Conservation (phyloP, 1,140 invertebrate species). For the Aethina tumida region DNA sequence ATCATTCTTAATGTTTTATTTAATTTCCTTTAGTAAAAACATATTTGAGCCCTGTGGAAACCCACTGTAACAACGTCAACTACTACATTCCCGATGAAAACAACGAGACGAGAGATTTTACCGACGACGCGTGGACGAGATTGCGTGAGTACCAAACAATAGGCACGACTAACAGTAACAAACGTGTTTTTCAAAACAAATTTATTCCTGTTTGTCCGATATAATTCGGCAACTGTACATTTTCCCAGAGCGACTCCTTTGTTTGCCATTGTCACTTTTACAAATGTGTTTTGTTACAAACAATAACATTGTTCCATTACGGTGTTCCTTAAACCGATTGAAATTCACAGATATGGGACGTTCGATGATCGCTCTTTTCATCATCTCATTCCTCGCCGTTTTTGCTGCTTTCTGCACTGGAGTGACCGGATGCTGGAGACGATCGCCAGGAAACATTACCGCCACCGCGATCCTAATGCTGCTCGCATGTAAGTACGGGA, state of each 20-base stretch:
- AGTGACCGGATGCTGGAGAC: constrained; percentile 80
- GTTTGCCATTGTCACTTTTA: no score
- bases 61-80: constrained; percentile 88
- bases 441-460: constrained; percentile 85
- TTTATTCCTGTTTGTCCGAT: no score
- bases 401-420: constrained; percentile 92
- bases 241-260: no score
- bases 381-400: constrained; percentile 77
- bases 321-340: no score
- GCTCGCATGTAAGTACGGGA: constrained; percentile 63
- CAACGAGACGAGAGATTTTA: constrained; percentile 68
- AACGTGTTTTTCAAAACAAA: no score
- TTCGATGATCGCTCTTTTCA: constrained; percentile 84
- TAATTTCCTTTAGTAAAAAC: constrained; percentile 72
- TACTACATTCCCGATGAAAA: constrained; percentile 84
- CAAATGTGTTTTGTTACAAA: no score
- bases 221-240: no score
- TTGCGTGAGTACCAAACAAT: constrained; percentile 55
- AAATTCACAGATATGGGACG: constrained; percentile 81
- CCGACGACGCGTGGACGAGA: constrained; percentile 75
- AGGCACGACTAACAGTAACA: constrained; percentile 1
- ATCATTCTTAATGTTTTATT: constrained; percentile 23
- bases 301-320: no score
- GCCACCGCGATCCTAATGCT: constrained; percentile 87
- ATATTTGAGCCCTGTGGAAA: constrained; percentile 87